Percentiles rank a stretch among this genome's conserved stretches.
phyloP scores from a whole-genome alignment of 2,888 invertebrate species.

The Agriopis marginaria region DNA sequence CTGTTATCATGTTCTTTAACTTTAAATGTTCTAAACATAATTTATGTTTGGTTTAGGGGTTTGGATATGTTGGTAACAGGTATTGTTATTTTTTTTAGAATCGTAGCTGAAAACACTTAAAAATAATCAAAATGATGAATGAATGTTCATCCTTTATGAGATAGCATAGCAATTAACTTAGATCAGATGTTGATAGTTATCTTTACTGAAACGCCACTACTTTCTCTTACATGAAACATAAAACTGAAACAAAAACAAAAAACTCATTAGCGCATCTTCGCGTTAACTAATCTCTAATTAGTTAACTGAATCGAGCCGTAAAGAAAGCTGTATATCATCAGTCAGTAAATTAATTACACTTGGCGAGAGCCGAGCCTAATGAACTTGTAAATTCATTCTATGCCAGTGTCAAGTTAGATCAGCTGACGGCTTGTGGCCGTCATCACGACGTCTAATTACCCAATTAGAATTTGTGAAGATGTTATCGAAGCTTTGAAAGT shows the following conservation, averaged over 20 bases:
- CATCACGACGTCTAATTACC: constrained; percentile 10
- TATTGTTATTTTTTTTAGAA: too few species aligned
- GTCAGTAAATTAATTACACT: constrained; percentile 40
- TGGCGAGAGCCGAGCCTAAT: constrained; percentile 36
- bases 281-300: constrained; percentile 41
- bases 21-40: background rate
- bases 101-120: too few species aligned
- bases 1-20: background rate
- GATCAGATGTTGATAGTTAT: too few species aligned
- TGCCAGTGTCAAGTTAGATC: constrained; percentile 28
- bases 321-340: constrained; percentile 44
- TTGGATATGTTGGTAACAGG: too few species aligned
- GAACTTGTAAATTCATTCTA: constrained; percentile 31
- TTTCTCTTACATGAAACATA: constrained; percentile 2
- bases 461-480: constrained; percentile 26
- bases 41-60: too few species aligned
- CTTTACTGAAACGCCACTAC: constrained; percentile 1
- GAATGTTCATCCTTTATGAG: too few species aligned
- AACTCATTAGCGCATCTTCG: constrained; percentile 20
- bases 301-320: constrained; percentile 44
- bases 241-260: constrained; percentile 16
- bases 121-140: too few species aligned
- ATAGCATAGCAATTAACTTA: background rate
- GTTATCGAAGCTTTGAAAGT: constrained; percentile 15
- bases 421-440: constrained; percentile 14